Conservation (phyloP, 2,797 vertebrate genomes). For the Periophthalmus magnuspinnatus region DNA sequence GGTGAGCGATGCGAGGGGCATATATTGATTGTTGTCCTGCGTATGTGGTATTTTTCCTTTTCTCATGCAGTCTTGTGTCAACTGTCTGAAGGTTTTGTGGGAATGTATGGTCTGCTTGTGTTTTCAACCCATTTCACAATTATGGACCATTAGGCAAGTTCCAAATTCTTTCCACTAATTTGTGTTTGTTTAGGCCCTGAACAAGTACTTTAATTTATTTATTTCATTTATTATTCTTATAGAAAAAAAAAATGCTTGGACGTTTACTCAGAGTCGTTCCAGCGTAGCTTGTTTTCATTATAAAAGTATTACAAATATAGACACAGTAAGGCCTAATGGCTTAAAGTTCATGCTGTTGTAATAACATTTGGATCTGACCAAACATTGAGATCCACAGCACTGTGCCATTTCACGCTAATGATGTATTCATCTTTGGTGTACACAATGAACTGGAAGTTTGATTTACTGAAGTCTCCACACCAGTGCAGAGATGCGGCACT, state of each 20-base stretch:
- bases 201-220: conserved; percentile 35
- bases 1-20: conserved; percentile 20
- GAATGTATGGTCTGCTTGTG: neutral
- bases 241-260: conserved; percentile 5
- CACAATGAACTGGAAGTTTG: conserved; percentile 12
- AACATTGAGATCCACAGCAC: conserved; percentile 22
- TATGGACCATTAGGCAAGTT: conserved; percentile 21
- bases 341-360: conserved; percentile 41
- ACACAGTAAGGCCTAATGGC: conserved; percentile 27
- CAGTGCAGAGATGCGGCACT: conserved; percentile 26
- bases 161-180: conserved; percentile 36
- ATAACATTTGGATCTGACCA: conserved; percentile 54
- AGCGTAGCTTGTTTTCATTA: conserved; percentile 39
- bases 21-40: conserved; percentile 32
- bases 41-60: neutral
- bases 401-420: neutral
- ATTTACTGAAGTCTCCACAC: conserved; percentile 5
- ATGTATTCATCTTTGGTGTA: neutral
- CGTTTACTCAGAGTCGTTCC: conserved; percentile 31
- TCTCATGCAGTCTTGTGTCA: neutral
- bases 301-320: conserved; percentile 41
- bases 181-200: conserved; percentile 43
- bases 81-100: neutral
- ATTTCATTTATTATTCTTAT: neutral
- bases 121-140: conserved; percentile 12